These are phyloP conservation scores for Sigmodon hispidus DNA, from an alignment of 2,113 vertebrate genomes.

Conservation along the genomic window DNA sequence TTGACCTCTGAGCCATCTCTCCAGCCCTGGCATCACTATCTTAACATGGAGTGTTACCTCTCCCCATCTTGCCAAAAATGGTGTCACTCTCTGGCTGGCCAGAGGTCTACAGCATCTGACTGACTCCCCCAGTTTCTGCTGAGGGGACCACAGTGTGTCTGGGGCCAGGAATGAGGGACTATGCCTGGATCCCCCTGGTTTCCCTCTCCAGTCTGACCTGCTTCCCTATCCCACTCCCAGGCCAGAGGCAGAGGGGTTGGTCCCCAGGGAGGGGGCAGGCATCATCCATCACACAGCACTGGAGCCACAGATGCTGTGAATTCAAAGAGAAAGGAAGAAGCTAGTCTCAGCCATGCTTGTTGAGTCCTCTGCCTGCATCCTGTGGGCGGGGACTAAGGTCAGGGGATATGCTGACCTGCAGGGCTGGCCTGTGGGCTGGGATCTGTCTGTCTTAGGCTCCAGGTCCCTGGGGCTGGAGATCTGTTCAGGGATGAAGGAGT, in stretches of 20 bases:
- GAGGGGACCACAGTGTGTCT: neutral
- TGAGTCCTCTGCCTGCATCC: too few relatives aligned
- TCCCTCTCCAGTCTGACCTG: neutral
- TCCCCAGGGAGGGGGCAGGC: neutral
- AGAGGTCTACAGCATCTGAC: neutral
- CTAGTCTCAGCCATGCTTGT: constrained; percentile 11
- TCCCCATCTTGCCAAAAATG: neutral
- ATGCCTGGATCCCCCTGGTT: too few relatives aligned
- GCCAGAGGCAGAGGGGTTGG: neutral
- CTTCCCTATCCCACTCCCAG: neutral
- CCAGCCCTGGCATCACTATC: neutral
- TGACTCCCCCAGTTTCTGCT: rapidly evolving
- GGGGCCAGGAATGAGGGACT: neutral
- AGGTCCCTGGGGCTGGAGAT: neutral
- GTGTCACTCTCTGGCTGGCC: too few relatives aligned
- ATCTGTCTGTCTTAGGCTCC: neutral
- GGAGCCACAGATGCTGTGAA: neutral
- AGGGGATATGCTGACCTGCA: neutral
- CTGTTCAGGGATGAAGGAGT: neutral
- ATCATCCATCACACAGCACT: neutral
- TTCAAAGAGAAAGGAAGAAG: neutral
- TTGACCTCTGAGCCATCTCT: too few relatives aligned
- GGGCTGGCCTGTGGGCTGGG: neutral
- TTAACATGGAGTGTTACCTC: too few relatives aligned
- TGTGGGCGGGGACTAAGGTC: neutral